A percentile compares a stretch with the other conserved stretches of the same genome.
Conservation (phyloP, 2,797 vertebrate species). For the Urocyon cinereoargenteus region DNA sequence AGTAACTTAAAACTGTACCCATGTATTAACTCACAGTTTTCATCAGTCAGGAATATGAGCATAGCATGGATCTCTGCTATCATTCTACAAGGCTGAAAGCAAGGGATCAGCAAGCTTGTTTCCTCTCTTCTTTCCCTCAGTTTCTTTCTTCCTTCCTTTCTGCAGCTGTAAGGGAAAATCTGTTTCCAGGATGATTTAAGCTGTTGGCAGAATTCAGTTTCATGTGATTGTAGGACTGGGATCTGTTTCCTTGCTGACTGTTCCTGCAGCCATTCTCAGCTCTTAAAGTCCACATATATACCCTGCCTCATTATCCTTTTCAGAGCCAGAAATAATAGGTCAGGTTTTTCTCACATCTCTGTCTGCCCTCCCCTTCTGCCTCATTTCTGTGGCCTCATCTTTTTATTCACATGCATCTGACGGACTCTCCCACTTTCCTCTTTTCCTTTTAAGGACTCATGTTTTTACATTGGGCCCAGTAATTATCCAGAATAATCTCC, state of each 20-base stretch:
- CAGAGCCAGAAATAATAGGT: background rate
- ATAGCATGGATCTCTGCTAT: background rate
- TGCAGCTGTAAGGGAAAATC: background rate
- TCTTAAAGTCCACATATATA: background rate
- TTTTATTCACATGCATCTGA: background rate
- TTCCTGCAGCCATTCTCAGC: background rate
- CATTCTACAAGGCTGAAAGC: background rate
- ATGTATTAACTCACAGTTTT: background rate
- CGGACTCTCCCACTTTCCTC: background rate
- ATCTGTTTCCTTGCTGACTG: background rate
- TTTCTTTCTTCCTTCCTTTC: no score
- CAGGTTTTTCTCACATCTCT: background rate
- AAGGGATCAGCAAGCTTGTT: background rate
- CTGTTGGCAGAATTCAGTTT: background rate
- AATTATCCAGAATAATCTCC: background rate
- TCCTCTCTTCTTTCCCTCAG: background rate
- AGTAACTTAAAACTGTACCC: background rate
- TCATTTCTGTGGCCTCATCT: background rate
- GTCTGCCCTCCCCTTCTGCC: background rate
- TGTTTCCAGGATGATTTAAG: background rate
- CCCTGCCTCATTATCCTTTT: background rate
- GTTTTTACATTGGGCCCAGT: background rate
- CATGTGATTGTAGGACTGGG: background rate
- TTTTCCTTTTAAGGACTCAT: background rate
- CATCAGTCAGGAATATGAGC: background rate